A percentile compares a stretch with the other conserved stretches of the same genome.
Conservation (phyloP, 37 sponge, comb jelly and placozoan genomes). For the Hexactinellida sp. region DNA sequence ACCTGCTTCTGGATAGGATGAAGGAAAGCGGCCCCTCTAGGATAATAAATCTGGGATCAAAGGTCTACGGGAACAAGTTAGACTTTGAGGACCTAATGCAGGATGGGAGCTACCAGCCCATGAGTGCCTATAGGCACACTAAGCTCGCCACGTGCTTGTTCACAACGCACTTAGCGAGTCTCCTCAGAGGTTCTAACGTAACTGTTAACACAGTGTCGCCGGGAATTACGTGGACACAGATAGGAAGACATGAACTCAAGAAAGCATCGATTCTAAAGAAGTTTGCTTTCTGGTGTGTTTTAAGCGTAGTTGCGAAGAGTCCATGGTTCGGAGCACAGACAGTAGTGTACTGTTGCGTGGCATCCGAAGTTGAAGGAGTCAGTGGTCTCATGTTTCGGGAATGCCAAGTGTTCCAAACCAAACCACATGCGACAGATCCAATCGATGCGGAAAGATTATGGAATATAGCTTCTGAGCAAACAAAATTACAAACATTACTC, state of each 20-base stretch:
- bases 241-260: not conserved
- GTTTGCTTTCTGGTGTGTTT: not conserved
- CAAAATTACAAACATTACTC: not conserved
- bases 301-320: not conserved
- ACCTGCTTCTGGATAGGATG: not conserved
- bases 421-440: not conserved
- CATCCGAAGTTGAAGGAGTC: not conserved
- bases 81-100: not conserved
- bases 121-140: not conserved
- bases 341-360: conserved; percentile 7
- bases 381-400: conserved; percentile 6
- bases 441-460: not conserved
- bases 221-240: not conserved
- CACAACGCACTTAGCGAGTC: not conserved
- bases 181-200: not conserved
- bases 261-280: not conserved
- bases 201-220: conserved; percentile 4
- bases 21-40: not conserved
- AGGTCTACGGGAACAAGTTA: not conserved
- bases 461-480: not conserved
- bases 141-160: not conserved
- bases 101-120: not conserved
- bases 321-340: not conserved
- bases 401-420: not conserved
- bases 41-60: conserved; percentile 17